Evolutionary conservation across 2,113 vertebrate species (phyloP).

Genomic region (Micronycteris hirsuta): DNA sequence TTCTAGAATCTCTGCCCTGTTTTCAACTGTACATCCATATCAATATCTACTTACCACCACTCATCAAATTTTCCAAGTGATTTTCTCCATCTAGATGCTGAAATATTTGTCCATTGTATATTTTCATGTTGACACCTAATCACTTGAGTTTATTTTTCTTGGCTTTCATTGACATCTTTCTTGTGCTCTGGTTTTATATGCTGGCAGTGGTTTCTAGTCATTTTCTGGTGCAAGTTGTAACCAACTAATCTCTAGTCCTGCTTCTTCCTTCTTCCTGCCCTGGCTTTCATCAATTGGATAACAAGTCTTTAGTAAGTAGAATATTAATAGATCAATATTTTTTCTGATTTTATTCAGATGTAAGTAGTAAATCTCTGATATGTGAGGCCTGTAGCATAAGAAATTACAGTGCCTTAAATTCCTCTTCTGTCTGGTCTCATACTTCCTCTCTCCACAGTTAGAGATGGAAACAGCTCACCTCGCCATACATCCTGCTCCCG

Average conservation of each 20-base stretch:
- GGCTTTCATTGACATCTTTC: not conserved
- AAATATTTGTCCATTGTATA: not conserved
- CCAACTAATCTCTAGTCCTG: not conserved
- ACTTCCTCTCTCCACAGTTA: not conserved
- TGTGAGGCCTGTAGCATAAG: not conserved
- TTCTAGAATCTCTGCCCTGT: not conserved
- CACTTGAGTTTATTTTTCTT: not conserved
- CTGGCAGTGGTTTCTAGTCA: not conserved
- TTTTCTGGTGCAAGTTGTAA: not conserved
- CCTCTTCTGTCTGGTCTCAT: not conserved
- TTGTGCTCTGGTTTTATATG: not conserved
- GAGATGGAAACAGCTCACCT: not conserved
- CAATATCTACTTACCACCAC: not conserved
- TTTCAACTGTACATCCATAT: not conserved
- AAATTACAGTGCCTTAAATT: not conserved
- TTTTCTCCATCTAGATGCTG: not conserved
- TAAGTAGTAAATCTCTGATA: not conserved
- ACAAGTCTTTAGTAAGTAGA: not conserved
- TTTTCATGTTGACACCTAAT: not conserved
- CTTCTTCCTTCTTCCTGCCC: not conserved
- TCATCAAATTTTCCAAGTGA: not conserved
- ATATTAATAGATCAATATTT: not conserved
- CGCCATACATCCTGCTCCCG: not conserved
- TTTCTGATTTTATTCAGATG: constrained; percentile 7
- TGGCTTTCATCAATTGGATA: not conserved